These are phyloP conservation scores for Daktulosphaira vitifoliae DNA, from an alignment of 1,140 invertebrate species.

Conservation along the genomic window DNA sequence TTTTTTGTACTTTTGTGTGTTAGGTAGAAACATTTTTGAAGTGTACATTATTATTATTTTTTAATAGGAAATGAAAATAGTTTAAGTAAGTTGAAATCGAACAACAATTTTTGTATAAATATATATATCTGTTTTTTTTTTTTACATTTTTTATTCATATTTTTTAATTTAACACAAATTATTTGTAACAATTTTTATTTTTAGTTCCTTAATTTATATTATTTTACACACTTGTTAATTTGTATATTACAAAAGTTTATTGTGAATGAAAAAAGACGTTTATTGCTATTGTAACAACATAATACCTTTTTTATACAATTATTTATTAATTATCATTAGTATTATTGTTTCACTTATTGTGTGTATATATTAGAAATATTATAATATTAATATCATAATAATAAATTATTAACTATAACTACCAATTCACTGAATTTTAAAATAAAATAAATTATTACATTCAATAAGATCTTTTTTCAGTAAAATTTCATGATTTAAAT, in stretches of 20 bases:
- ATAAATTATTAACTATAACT: no score
- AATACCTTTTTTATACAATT: slow-evolving; percentile 20
- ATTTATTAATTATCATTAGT: slow-evolving; percentile 23
- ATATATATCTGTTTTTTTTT: slow-evolving; percentile 1
- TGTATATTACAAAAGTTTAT: slow-evolving; percentile 25
- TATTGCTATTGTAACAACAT: slow-evolving; percentile 22
- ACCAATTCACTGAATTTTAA: no score
- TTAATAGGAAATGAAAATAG: background rate
- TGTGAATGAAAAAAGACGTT: slow-evolving; percentile 18
- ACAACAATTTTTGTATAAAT: slow-evolving; percentile 1
- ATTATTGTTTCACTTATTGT: slow-evolving; percentile 13
- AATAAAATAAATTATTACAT: no score
- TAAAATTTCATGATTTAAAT: no score
- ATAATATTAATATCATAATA: slow-evolving; percentile 4
- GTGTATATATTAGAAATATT: slow-evolving; percentile 19
- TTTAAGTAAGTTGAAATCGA: no score
- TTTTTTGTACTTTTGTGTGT: slow-evolving; percentile 21
- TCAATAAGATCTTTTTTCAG: no score
- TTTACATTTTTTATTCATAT: slow-evolving; percentile 2
- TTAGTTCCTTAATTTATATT: slow-evolving; percentile 29
- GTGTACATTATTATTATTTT: background rate
- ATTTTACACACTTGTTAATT: slow-evolving; percentile 29
- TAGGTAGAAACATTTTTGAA: slow-evolving; percentile 6
- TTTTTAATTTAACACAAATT: slow-evolving; percentile 6
- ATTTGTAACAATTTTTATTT: slow-evolving; percentile 14